Evolutionary conservation across 2,113 vertebrate species (phyloP), one percentile per base, ranked within the genome.

Genomic region (Arizona elegans): DNA sequence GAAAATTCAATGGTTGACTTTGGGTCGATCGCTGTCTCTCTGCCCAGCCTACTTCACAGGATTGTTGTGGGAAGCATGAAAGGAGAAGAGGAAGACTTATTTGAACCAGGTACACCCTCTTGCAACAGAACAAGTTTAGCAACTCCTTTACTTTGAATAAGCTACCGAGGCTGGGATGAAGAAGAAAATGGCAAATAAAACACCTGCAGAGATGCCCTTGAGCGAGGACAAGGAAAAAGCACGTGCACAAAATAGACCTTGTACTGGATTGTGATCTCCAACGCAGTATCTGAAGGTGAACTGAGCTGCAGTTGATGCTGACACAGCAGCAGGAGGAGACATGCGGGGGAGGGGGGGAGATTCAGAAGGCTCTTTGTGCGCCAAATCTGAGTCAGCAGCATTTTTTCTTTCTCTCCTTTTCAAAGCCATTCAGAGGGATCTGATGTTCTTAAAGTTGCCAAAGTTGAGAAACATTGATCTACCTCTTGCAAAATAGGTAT

Each of bases 301-400:
- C 23, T 86, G 59, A 86, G 50, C 92, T 90, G 92, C 92, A 93
- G 88, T 81, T 90, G 92, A 89, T 12, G 75, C 92, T 90, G 88
- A 90, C 43, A 62, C 92, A 90, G 92, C 59, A 88, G 91, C 8
- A 38, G 43, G 65, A 86, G 75, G 12, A 15, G 88, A 90, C 75
- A 65, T 90, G 70, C 54, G 89, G 62, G 65, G 24, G 50, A 26
- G 87, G 24, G 24, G 52, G 17, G 59, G 70, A 59, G 54, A 90
- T 90, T 86, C 88, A 52, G 92, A 90, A 90, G 38, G 89, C 58
- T 85, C 47, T 50, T 88, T 89, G 47, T 21, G 17, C 38, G 70
- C 52, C 21, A 59, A 54, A 93, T 81, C 92, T 93, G 92, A 93
- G 53, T 93, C 92, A 90, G 92, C 92, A 23, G 75, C 86, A 86